A percentile compares a stretch with the other conserved stretches of the same genome.
These are phyloP conservation scores for Agrotis ipsilon DNA, from an alignment of 2,888 invertebrate species.

Conservation along the genomic window DNA sequence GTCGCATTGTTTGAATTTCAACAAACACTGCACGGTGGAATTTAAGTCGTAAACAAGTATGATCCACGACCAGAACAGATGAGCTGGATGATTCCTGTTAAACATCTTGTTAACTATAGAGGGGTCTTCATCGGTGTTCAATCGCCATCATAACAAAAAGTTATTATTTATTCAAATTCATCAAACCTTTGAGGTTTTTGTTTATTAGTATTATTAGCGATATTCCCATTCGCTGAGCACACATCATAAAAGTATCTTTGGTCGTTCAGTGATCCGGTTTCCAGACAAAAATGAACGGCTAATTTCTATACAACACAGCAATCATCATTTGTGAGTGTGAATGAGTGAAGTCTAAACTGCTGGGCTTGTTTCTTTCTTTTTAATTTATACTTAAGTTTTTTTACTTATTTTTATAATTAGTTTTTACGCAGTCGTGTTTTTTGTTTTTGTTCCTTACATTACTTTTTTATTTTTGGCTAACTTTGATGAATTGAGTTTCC, in stretches of 20 bases:
- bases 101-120: not conserved
- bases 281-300: not conserved
- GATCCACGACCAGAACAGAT: not conserved
- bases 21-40: not conserved
- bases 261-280: not conserved
- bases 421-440: too few species aligned
- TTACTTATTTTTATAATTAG: too few species aligned
- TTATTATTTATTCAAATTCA: not conserved
- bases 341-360: too few species aligned
- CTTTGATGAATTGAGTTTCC: too few species aligned
- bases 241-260: not conserved
- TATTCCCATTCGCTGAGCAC: not conserved
- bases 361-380: too few species aligned
- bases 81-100: not conserved
- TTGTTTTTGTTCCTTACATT: too few species aligned
- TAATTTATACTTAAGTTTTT: too few species aligned
- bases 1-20: not conserved
- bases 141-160: not conserved
- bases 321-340: too few species aligned
- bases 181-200: not conserved
- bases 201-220: not conserved
- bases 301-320: not conserved
- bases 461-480: too few species aligned
- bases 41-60: not conserved
- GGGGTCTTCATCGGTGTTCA: not conserved